Percentiles rank a stretch among this genome's conserved stretches.
These are phyloP conservation scores for Drosophila putrida DNA, from an alignment of 2,888 invertebrate genomes.

Conservation along the genomic window DNA sequence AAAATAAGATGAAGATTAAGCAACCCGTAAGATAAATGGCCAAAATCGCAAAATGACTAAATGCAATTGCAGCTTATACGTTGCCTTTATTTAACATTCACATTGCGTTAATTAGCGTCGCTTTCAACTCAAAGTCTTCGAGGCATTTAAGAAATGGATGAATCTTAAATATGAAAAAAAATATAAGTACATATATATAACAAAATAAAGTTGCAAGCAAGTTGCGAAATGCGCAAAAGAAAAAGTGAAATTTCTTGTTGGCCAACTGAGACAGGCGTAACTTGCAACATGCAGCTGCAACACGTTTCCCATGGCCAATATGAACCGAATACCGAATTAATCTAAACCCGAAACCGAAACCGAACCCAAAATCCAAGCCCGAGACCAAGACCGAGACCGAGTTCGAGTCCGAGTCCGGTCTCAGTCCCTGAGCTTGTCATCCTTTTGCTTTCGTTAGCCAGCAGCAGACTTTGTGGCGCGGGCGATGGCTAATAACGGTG, in stretches of 20 bases:
- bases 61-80: slow-evolving; percentile 16
- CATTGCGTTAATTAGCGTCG: slow-evolving; percentile 52
- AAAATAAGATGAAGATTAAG: slow-evolving; percentile 22
- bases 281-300: slow-evolving; percentile 37
- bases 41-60: slow-evolving; percentile 31
- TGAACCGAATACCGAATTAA: background rate
- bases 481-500: slow-evolving; percentile 49
- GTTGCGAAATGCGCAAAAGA: slow-evolving; percentile 39
- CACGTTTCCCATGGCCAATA: slow-evolving; percentile 45
- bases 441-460: slow-evolving; percentile 74
- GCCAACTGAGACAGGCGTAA: slow-evolving; percentile 15
- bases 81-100: slow-evolving; percentile 19
- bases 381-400: no score
- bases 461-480: slow-evolving; percentile 50
- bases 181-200: slow-evolving; percentile 6
- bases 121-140: slow-evolving; percentile 44
- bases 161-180: slow-evolving; percentile 20
- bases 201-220: slow-evolving; percentile 11
- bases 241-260: slow-evolving; percentile 69
- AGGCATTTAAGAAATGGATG: slow-evolving; percentile 26
- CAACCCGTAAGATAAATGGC: slow-evolving; percentile 33
- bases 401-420: background rate
- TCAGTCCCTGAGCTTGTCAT: slow-evolving; percentile 27
- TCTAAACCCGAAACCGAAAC: slow-evolving; percentile 7
- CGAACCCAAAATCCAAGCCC: background rate